Evolutionary conservation across 2,797 vertebrate genomes (phyloP), one percentile per base, ranked within the genome.

Genomic region (Oceanodroma leucorhoa): DNA sequence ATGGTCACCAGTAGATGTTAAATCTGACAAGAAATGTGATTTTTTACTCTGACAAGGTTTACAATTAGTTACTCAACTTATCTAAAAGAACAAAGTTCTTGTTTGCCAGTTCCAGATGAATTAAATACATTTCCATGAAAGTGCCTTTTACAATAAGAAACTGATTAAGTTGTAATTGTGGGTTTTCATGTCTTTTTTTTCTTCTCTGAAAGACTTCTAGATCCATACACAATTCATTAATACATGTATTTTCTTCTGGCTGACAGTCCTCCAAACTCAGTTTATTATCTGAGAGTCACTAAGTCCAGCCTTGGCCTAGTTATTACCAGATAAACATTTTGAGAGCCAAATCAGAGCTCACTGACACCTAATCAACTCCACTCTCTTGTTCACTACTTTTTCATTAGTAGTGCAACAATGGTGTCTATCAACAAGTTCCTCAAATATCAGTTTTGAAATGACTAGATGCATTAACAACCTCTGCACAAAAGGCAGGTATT

Each of bases 291-390:
- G 14, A 75, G 76, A 93, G 64, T 77, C 85, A 94, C 24, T 7
- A 32, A 38, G 60, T 71, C 86, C 73, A 77, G 64, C 30, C 24
- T 93, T 55, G 77, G 32, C 81, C 53, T 77, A 75, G 55, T 77
- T 90, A 92, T 79, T 93, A 94, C 51, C 60, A 77, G 69, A 77
- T 64, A 96, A 89, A 77, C 12, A 84, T 75, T 46, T 16, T 70
- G 55, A 91, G 55, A 82, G 38, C n/a, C 61, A 84, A 93, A 94
- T 70, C 71, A 89, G 78, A 57, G 32, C 61, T 89, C 65, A 51
- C 43, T 51, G 41, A 81, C 67, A 94, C 50, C 50, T 75, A 34
- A 95, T 83, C 89, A 95, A 75, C 32, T 70, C 62, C 24, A 79
- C 67, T 82, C 43, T 64, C 77, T 76, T 62, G 14, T 64, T 85